Base-by-base conservation (phyloP, 2,797 vertebrate genomes). In the Salmo trutta region DNA sequence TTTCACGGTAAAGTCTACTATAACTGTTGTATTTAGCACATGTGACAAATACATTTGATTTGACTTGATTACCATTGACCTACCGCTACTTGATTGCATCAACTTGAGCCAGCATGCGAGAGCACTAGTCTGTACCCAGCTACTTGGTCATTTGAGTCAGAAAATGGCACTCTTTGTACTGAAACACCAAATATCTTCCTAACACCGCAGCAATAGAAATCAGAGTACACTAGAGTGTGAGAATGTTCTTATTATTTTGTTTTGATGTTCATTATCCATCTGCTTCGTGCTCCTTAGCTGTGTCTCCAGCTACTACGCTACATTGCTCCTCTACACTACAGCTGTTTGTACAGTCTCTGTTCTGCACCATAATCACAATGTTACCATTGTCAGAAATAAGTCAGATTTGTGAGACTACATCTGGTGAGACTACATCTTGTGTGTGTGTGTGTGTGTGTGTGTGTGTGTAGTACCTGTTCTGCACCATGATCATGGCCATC, bases 401-500 rank as follows among this genome's bases (percentile, higher is more conserved):
- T 17, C 53, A 2, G 53, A 17, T 47, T 56, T 17, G 19, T 56
- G 53, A 56, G n/a, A 64, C 7, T 12, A 21, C 21, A 64, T 27
- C 62, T 19, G 19, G 8, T 47, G 41, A 64, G n/a, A 64, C 27
- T 0, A 62, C 3, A 16, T 17, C 4, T 2, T 0, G 41, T 69
- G 24, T 59, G 24, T 47, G 54, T 56, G 47, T 31, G 29, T n/a
- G 14, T 65, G 71, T 72, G 51, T 51, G 21, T 52, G 41, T 17
- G 41, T 17, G 2, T n/a, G 75, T 75, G 17, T 21, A 2, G 84
- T 90, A 99, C 98, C 97, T 97, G 95, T 99, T 99, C 91, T 99
- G 98, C 66, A 97, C 96, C 97, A 99, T 97, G 88, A 97, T 98
- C 97, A 99, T 99, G 6, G 96, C 96, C 93, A 98, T 97, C 98